A percentile compares a stretch with the other conserved stretches of the same genome.
These are phyloP conservation scores for Poeciliopsis prolifica DNA, from an alignment of 2,113 vertebrate species.

Conservation along the genomic window DNA sequence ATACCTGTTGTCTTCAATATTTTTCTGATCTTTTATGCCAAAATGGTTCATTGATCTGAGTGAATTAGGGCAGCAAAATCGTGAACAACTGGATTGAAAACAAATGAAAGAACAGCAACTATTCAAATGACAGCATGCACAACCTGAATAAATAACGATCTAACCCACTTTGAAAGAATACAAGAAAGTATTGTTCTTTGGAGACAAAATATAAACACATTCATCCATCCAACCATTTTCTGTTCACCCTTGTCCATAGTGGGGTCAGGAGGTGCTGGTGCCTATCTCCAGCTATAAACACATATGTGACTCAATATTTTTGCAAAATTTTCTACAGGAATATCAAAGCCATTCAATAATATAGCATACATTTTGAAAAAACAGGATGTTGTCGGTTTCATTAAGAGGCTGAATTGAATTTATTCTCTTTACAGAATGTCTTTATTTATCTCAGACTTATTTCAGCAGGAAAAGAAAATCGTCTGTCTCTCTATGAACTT, in stretches of 20 bases:
- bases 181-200: not conserved
- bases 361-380: not conserved
- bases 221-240: too few species aligned
- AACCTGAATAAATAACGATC: not conserved
- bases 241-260: too few species aligned
- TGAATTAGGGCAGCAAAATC: not conserved
- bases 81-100: not conserved
- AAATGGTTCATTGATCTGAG: not conserved
- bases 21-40: not conserved
- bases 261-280: too few species aligned
- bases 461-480: not conserved
- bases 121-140: not conserved
- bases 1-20: too few species aligned
- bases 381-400: not conserved
- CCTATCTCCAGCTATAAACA: not conserved
- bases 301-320: not conserved
- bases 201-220: not conserved
- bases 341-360: not conserved
- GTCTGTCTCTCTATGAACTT: not conserved
- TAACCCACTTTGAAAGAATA: not conserved
- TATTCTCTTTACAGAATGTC: not conserved
- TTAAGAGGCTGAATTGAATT: not conserved
- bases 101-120: too few species aligned
- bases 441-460: conserved; percentile 11
- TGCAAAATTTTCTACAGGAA: not conserved